Evolutionary conservation across 2,797 vertebrate species (phyloP), one percentile per base, ranked within the genome.

Genomic region (Trachurus trachurus): DNA sequence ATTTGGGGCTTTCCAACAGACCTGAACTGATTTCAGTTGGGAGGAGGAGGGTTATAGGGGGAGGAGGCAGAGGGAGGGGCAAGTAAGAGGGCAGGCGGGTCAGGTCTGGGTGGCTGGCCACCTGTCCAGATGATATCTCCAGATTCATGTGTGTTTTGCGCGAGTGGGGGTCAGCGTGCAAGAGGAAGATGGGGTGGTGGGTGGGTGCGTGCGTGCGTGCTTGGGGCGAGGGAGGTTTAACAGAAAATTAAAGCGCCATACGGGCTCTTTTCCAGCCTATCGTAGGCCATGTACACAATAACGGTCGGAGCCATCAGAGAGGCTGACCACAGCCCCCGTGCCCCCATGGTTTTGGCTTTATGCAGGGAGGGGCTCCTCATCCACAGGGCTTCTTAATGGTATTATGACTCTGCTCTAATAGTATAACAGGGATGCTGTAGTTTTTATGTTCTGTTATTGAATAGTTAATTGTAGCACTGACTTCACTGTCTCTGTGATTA

Each of bases 51-150:
- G 76, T 68, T 31, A 21, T 6, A 58, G 76, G 77, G 71, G 74
- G 72, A 64, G 74, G 74, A 54, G 70, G 59, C 44, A 9, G 68
- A 16, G 71, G 5, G 58, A 37, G 67, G 40, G 64, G 84, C 34
- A 22, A 61, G 84, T 74, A 44, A 89, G 87, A 89, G 93, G 89
- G 89, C 89, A 90, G 62, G 80, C 73, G 86, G 94, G 92, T 92
- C 89, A 92, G 91, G 89, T 92, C 93, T 93, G 94, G 90, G 92
- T 93, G 92, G 93, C 93, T 90, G 93, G 93, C 95, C 95, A 96
- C 95, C 95, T 96, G 95, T 95, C 95, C 92, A 88, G 91, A 94
- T 93, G 92, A 93, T 94, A 91, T 93, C 91, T 91, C 62, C 87
- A 72, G 82, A 92, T 92, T 87, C 47, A 44, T 82, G 86, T 83